phyloP scores from a whole-genome alignment of 2,113 vertebrate genomes.

The Campylomormyrus numenius region DNA sequence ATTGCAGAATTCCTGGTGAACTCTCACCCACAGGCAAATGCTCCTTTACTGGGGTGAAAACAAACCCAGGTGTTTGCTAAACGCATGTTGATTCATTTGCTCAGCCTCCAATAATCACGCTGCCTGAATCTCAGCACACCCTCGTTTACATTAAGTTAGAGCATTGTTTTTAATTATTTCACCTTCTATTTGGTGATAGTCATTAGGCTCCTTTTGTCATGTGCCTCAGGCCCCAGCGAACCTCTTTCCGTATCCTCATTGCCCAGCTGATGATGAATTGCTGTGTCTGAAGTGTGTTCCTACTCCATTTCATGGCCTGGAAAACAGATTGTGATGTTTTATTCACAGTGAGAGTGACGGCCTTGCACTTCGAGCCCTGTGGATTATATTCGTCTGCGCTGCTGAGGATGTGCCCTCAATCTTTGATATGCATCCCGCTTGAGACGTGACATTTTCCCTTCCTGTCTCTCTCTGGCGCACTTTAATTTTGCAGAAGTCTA shows the following conservation, averaged over 20 bases:
- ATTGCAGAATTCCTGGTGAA: neutral
- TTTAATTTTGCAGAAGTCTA: conserved; percentile 7
- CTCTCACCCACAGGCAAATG: neutral
- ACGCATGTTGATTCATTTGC: neutral
- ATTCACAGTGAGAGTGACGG: conserved; percentile 8
- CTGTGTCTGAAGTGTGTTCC: neutral
- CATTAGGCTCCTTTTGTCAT: neutral
- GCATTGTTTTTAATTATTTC: conserved; percentile 5
- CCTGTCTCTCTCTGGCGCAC: neutral
- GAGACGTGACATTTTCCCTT: neutral
- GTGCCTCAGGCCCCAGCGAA: neutral
- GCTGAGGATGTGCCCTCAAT: neutral
- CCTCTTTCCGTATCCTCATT: neutral
- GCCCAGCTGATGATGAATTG: conserved; percentile 11
- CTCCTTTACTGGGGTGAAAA: neutral
- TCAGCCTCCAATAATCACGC: neutral
- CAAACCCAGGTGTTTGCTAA: neutral
- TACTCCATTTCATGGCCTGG: conserved; percentile 11
- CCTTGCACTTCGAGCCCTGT: neutral
- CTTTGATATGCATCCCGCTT: neutral
- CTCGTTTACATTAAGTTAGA: neutral
- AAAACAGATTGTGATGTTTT: conserved; percentile 17
- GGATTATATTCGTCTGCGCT: neutral
- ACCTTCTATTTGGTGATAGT: conserved; percentile 9
- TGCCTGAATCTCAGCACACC: neutral